Evolutionary conservation across 2,888 invertebrate genomes (phyloP).

Genomic region (Pyrgus malvae): DNA sequence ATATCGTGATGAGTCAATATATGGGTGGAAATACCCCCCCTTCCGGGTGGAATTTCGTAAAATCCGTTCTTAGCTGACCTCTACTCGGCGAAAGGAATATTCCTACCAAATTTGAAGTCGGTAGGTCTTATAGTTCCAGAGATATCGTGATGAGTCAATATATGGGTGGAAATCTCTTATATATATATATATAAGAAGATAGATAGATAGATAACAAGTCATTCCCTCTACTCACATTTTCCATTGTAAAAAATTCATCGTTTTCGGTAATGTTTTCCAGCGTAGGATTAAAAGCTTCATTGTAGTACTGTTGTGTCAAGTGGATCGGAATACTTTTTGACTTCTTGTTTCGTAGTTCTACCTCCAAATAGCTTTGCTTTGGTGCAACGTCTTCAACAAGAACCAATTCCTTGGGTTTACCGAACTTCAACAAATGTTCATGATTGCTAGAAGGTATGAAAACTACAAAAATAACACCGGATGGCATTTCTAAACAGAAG

Average conservation of each 20-base stretch:
- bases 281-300: constrained; percentile 55
- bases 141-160: too few relatives aligned
- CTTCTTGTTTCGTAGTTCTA: constrained; percentile 65
- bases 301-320: constrained; percentile 64
- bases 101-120: too few relatives aligned
- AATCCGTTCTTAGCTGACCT: too few relatives aligned
- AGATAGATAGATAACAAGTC: too few relatives aligned
- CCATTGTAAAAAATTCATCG: constrained; percentile 84
- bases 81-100: too few relatives aligned
- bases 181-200: too few relatives aligned
- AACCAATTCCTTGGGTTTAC: constrained; percentile 62
- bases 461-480: constrained; percentile 85
- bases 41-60: too few relatives aligned
- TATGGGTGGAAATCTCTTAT: too few relatives aligned
- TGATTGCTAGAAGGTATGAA: constrained; percentile 86
- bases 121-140: too few relatives aligned
- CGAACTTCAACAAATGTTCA: constrained; percentile 83
- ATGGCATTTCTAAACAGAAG: constrained; percentile 61
- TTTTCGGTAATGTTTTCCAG: constrained; percentile 67
- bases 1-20: too few relatives aligned
- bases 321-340: constrained; percentile 64
- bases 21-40: too few relatives aligned
- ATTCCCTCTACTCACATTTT: constrained; percentile 77
- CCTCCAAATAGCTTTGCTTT: constrained; percentile 59
- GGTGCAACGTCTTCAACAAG: constrained; percentile 42